These are phyloP conservation scores for Acanthosepion pharaonis DNA, from an alignment of 2,888 invertebrate genomes.

Conservation along the genomic window DNA sequence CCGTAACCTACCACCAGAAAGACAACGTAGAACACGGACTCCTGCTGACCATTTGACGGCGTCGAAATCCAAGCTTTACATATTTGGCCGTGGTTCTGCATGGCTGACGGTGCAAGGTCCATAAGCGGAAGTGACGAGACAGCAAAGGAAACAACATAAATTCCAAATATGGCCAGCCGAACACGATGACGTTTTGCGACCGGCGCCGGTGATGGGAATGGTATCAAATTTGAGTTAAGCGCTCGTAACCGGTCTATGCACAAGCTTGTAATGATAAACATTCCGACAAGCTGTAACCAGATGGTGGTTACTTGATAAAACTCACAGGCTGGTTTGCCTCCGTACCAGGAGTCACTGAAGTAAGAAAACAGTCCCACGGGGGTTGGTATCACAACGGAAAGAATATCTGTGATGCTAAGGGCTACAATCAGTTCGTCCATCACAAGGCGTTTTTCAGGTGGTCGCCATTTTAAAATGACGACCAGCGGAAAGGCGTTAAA, in stretches of 20 bases:
- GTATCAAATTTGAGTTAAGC: constrained; percentile 50
- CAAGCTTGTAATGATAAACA: constrained; percentile 61
- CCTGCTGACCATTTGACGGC: constrained; percentile 52
- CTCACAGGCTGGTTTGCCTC: constrained; percentile 61
- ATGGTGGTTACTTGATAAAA: constrained; percentile 63
- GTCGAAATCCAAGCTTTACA: constrained; percentile 64
- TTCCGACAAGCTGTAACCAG: constrained; percentile 61
- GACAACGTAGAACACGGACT: constrained; percentile 57
- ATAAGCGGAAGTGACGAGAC: constrained; percentile 61
- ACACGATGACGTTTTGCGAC: constrained; percentile 52
- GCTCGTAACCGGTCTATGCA: constrained; percentile 58
- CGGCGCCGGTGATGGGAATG: constrained; percentile 47
- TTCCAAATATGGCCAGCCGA: constrained; percentile 53
- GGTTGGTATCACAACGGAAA: constrained; percentile 63
- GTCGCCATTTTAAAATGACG: constrained; percentile 57
- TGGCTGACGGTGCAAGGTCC: constrained; percentile 61
- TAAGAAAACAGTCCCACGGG: constrained; percentile 63
- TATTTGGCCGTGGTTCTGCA: constrained; percentile 51
- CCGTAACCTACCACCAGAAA: constrained; percentile 59
- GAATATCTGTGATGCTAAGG: constrained; percentile 62
- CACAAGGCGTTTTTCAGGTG: constrained; percentile 56
- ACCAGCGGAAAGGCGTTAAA: constrained; percentile 63
- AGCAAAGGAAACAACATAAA: constrained; percentile 56
- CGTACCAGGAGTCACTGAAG: constrained; percentile 63
- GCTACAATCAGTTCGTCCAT: constrained; percentile 63